Evolutionary conservation across 2,888 invertebrate genomes (phyloP).

Genomic region (Brenthis ino): DNA sequence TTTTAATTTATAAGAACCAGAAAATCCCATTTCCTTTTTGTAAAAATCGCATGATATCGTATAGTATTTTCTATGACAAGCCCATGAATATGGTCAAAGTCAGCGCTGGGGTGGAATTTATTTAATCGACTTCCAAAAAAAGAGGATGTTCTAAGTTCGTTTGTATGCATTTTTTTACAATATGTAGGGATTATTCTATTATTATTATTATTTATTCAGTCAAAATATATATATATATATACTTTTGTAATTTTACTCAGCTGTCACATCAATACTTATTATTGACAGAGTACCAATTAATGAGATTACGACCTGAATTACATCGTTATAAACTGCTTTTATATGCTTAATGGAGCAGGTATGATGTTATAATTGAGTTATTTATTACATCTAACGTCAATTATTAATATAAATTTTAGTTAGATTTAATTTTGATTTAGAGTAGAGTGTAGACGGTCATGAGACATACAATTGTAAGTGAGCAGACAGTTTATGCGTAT

Average conservation of each 20-base stretch:
- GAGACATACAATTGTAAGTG: not conserved
- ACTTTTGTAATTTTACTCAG: not conserved
- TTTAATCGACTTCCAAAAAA: no score
- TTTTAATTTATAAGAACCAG: no score
- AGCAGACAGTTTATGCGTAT: not conserved
- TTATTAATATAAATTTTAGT: constrained; percentile 1
- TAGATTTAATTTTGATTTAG: not conserved
- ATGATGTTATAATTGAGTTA: constrained; percentile 15
- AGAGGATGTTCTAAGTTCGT: no score
- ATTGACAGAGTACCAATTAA: constrained; percentile 1
- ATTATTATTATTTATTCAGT: not conserved
- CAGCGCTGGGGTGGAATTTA: no score
- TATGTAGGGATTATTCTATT: not conserved
- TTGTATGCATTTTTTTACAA: not conserved
- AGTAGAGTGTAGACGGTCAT: not conserved
- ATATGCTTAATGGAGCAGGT: constrained; percentile 16
- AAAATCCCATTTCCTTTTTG: no score
- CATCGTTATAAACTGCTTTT: constrained; percentile 20
- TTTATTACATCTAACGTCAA: not conserved
- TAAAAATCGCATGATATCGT: no score
- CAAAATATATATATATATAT: no score
- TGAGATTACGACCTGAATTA: constrained; percentile 21
- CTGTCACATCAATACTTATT: constrained; percentile 2
- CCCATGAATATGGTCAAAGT: no score
- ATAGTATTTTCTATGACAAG: no score